Evolutionary conservation across 2,113 vertebrate species (phyloP).

Genomic region (Mustelus asterias): DNA sequence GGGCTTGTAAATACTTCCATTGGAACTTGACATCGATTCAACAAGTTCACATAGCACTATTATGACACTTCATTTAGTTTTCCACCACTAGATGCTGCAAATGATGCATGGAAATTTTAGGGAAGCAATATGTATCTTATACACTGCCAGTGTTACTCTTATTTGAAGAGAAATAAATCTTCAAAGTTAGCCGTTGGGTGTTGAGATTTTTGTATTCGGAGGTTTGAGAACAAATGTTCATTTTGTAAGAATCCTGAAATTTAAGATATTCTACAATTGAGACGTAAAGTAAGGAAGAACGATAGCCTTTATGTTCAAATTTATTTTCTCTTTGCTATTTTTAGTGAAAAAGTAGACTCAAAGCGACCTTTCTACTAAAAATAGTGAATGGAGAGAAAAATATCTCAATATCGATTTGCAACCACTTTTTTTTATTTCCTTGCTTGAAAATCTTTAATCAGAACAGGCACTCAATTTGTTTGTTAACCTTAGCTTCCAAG

Average conservation of each 20-base stretch:
- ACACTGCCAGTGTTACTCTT: background rate
- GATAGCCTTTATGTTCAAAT: constrained; percentile 55
- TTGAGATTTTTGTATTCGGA: background rate
- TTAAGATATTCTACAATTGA: constrained; percentile 45
- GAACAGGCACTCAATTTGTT: background rate
- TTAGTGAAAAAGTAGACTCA: constrained; percentile 29
- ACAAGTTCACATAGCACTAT: no score
- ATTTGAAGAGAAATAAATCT: background rate
- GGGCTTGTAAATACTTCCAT: background rate
- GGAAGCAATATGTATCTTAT: background rate
- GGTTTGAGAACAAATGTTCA: constrained; percentile 55
- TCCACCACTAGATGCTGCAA: background rate
- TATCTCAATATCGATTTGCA: constrained; percentile 60
- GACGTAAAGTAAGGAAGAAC: constrained; percentile 48
- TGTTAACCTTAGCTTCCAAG: background rate
- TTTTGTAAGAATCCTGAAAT: constrained; percentile 62
- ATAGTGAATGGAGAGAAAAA: background rate
- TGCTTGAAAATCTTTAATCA: constrained; percentile 42
- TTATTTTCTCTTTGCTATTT: constrained; percentile 45
- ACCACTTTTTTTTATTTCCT: constrained; percentile 63
- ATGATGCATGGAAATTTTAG: background rate
- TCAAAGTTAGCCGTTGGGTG: background rate
- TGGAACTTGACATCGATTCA: background rate
- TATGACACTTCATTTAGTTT: background rate
- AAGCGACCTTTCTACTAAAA: background rate